Evolutionary conservation across 2,888 invertebrate genomes (phyloP), one percentile per base, ranked within the genome.

Genomic region (Taphrorychus bicolor): DNA sequence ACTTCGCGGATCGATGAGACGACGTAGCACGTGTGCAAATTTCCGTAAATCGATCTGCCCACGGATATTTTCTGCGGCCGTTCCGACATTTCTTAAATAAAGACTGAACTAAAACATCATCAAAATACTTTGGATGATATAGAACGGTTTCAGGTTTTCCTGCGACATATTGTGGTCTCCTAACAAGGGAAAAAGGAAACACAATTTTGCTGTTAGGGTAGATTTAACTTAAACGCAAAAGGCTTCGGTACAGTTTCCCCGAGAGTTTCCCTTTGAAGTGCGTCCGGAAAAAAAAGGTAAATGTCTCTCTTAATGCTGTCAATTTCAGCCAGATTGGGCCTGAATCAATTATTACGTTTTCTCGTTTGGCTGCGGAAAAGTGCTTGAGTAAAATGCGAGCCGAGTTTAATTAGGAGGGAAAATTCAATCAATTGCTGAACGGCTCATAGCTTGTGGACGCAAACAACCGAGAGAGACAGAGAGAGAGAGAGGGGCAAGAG

Each of bases 21-120:
- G 5, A 9, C 51, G 22, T n/a, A 9, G 51, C 17, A 51, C 19
- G 51, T 48, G 48, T 48, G 51, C 21, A 51, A 2, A 18, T 51
- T 51, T 51, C 22, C 21, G 48, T 11, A 48, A 48, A 48, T 48
- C 48, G 48, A 48, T 48, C 48, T 48, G 16, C 48, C 48, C 48
- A 48, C 48, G 16, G 16, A n/a, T n/a, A n/a, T n/a, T n/a, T n/a
- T n/a, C n/a, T n/a, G n/a, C n/a, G n/a, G n/a, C n/a, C n/a, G n/a
- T n/a, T n/a, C n/a, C n/a, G n/a, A n/a, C n/a, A n/a, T n/a, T n/a
- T n/a, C n/a, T n/a, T n/a, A n/a, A n/a, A n/a, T n/a, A n/a, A n/a
- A n/a, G n/a, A n/a, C n/a, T n/a, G n/a, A n/a, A n/a, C n/a, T n/a
- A n/a, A n/a, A n/a, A n/a, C n/a, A n/a, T n/a, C n/a, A n/a, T n/a